Evolutionary conservation across 1,140 invertebrate genomes (phyloP).

Genomic region (Hypothenemus hampei): DNA sequence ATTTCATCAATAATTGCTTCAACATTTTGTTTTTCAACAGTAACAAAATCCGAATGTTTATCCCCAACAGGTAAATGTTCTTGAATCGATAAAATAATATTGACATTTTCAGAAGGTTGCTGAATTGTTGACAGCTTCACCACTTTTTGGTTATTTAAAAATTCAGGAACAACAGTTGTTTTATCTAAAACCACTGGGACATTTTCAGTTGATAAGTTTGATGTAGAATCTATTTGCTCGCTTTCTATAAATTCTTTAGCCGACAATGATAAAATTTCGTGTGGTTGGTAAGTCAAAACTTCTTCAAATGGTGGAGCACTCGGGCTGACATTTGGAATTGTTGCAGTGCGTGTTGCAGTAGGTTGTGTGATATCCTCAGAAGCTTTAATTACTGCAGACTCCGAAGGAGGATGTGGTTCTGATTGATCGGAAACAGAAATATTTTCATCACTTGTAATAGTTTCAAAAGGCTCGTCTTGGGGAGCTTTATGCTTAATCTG

Average conservation of each 20-base stretch:
- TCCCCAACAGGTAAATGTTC: slow-evolving; percentile 9
- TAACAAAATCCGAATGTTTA: slow-evolving; percentile 22
- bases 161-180: neutral
- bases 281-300: slow-evolving; percentile 10
- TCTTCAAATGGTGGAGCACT: slow-evolving; percentile 25
- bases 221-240: slow-evolving; percentile 18
- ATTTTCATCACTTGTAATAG: slow-evolving; percentile 25
- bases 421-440: slow-evolving; percentile 24
- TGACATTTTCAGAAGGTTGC: slow-evolving; percentile 25
- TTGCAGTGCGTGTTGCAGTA: neutral
- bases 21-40: slow-evolving; percentile 19
- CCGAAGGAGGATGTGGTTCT: slow-evolving; percentile 18
- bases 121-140: slow-evolving; percentile 8
- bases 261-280: slow-evolving; percentile 1
- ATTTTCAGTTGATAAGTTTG: neutral
- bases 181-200: neutral
- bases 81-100: slow-evolving; percentile 30
- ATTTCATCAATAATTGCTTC: slow-evolving; percentile 1
- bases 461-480: slow-evolving; percentile 23
- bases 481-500: slow-evolving; percentile 29
- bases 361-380: neutral
- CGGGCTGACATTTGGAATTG: neutral
- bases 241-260: slow-evolving; percentile 25
- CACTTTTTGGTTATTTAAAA: slow-evolving; percentile 2
- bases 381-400: slow-evolving; percentile 1